phyloP scores from a whole-genome alignment of 2,113 vertebrate genomes.

The Etia nguti region DNA sequence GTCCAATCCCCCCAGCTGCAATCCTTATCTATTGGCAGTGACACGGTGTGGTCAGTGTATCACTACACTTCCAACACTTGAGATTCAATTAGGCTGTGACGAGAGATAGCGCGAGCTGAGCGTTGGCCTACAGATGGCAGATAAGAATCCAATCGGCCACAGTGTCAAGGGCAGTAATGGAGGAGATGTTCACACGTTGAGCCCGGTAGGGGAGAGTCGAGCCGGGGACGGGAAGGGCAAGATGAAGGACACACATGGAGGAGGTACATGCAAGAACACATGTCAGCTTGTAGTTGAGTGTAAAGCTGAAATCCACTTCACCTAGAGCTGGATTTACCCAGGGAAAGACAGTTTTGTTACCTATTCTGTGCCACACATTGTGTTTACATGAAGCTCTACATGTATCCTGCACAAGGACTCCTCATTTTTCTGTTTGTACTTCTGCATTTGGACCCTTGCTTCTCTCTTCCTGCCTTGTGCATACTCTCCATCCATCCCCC shows the following conservation, averaged over 20 bases:
- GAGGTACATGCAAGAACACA: not conserved
- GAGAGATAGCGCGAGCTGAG: constrained; percentile 39
- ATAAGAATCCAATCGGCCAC: constrained; percentile 70
- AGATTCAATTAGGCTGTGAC: constrained; percentile 68
- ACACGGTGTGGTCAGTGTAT: constrained; percentile 57
- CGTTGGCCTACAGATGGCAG: constrained; percentile 49
- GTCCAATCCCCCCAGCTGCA: constrained; percentile 40
- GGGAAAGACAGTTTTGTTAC: not conserved
- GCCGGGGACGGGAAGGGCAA: constrained; percentile 13
- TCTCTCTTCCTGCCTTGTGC: not conserved
- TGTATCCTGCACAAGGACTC: not conserved
- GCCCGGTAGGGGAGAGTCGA: not conserved
- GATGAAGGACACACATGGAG: constrained; percentile 49
- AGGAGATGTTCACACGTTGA: constrained; percentile 40
- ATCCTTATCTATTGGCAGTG: constrained; percentile 61
- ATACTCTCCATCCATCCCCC: not conserved
- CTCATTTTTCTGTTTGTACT: not conserved
- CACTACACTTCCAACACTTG: constrained; percentile 58
- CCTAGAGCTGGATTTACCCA: not conserved
- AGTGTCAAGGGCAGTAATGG: constrained; percentile 60
- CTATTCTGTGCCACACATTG: not conserved
- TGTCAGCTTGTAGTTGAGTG: not conserved
- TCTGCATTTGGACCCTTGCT: not conserved
- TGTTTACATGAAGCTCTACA: not conserved
- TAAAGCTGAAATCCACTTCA: not conserved